Evolutionary conservation across 2,113 vertebrate genomes (phyloP).

Genomic region (Anoplopoma fimbria): DNA sequence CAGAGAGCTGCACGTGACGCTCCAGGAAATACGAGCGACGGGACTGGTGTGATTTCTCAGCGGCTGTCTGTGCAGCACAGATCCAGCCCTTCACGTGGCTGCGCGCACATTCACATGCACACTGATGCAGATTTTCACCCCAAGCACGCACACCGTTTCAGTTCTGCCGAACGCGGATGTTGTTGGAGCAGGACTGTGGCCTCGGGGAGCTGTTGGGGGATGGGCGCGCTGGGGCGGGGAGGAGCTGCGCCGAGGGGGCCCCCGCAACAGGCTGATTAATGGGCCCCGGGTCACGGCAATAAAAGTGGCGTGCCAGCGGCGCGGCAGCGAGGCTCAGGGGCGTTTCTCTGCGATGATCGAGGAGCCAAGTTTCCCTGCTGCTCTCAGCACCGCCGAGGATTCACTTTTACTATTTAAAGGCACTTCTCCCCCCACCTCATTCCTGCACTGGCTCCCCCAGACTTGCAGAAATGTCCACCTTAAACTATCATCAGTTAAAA

Average conservation of each 20-base stretch:
- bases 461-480: constrained; percentile 11
- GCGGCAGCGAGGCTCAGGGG: constrained; percentile 72
- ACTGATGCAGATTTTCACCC: background rate
- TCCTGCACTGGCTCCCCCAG: constrained; percentile 20
- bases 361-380: constrained; percentile 69
- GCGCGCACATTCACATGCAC: background rate
- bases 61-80: constrained; percentile 41
- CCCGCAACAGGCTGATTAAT: constrained; percentile 81
- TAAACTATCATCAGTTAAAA: constrained; percentile 19
- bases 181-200: constrained; percentile 55
- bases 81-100: constrained; percentile 26
- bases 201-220: constrained; percentile 40
- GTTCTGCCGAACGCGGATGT: constrained; percentile 65
- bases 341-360: constrained; percentile 78
- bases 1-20: background rate
- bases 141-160: constrained; percentile 25
- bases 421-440: constrained; percentile 23
- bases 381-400: constrained; percentile 65
- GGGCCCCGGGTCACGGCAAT: constrained; percentile 79
- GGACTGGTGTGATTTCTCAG: constrained; percentile 52
- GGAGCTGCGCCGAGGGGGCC: constrained; percentile 65
- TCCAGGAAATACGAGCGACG: constrained; percentile 47
- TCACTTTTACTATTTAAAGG: constrained; percentile 71
- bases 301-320: constrained; percentile 79
- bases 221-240: constrained; percentile 53